Conservation (phyloP, 2,888 invertebrate genomes). For the Ecliptopera silaceata region DNA sequence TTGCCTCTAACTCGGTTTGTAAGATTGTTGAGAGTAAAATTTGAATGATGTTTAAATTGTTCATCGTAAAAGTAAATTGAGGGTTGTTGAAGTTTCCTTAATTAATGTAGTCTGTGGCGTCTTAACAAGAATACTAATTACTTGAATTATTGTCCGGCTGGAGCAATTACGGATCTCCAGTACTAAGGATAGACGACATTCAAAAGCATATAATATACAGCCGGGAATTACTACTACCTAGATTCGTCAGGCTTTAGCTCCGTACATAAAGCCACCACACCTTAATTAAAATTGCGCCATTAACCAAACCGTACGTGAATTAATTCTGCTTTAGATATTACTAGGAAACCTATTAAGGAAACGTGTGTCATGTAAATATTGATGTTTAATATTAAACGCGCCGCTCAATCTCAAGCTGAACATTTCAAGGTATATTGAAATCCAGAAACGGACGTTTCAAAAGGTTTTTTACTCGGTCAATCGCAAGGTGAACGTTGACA, state of each 20-base stretch:
- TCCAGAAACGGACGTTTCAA: slow-evolving; percentile 16
- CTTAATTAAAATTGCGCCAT: slow-evolving; percentile 29
- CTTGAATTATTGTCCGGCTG: slow-evolving; percentile 49
- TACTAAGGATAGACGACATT: slow-evolving; percentile 20
- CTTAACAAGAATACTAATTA: slow-evolving; percentile 66
- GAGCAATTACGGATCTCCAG: slow-evolving; percentile 34
- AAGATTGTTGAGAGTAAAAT: slow-evolving; percentile 52
- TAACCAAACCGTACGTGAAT: slow-evolving; percentile 20
- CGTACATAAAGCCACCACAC: slow-evolving; percentile 22
- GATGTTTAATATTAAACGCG: slow-evolving; percentile 1
- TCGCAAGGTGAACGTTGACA: slow-evolving; percentile 29
- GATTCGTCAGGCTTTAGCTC: slow-evolving; percentile 28
- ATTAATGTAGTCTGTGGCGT: slow-evolving; percentile 59
- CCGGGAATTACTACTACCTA: slow-evolving; percentile 26
- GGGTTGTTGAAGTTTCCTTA: slow-evolving; percentile 63
- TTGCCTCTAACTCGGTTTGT: slow-evolving; percentile 38
- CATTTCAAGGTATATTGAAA: neutral
- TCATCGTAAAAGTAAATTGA: slow-evolving; percentile 54
- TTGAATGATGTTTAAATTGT: slow-evolving; percentile 60
- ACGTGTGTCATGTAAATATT: slow-evolving; percentile 18
- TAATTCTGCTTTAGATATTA: slow-evolving; percentile 22
- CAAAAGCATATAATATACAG: slow-evolving; percentile 20
- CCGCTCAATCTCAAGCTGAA: no score
- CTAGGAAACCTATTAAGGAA: slow-evolving; percentile 9
- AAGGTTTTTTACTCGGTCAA: slow-evolving; percentile 26